These are phyloP conservation scores for Neostethus bicornis DNA, from an alignment of 2,797 vertebrate genomes.

Conservation along the genomic window DNA sequence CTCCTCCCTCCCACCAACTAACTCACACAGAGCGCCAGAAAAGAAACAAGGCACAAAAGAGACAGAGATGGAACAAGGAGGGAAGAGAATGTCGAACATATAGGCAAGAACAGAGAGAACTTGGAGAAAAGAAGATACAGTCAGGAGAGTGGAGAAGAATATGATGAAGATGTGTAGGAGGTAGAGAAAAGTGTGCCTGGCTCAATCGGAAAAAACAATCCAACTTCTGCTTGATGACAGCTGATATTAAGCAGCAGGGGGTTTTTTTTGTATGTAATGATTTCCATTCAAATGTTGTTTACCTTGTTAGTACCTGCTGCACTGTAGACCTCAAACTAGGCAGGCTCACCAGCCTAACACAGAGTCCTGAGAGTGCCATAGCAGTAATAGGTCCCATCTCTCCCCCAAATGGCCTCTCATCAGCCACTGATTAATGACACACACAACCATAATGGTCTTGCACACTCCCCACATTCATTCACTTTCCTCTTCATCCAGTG, in stretches of 20 bases:
- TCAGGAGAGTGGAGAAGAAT: slow-evolving; percentile 45
- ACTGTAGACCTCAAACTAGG: slow-evolving; percentile 57
- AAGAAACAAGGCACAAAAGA: slow-evolving; percentile 43
- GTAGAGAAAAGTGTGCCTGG: slow-evolving; percentile 13
- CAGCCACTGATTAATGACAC: slow-evolving; percentile 75
- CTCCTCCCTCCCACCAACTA: slow-evolving; percentile 63
- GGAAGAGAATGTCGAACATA: slow-evolving; percentile 44
- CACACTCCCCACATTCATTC: slow-evolving; percentile 59
- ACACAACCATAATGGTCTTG: slow-evolving; percentile 62
- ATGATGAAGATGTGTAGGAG: slow-evolving; percentile 36
- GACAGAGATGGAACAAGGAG: slow-evolving; percentile 36
- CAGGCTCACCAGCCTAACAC: slow-evolving; percentile 37
- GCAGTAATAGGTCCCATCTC: slow-evolving; percentile 66
- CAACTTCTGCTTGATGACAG: slow-evolving; percentile 23
- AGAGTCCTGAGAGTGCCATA: slow-evolving; percentile 57
- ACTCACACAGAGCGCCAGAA: slow-evolving; percentile 51
- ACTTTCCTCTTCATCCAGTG: slow-evolving; percentile 54
- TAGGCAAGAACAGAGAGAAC: slow-evolving; percentile 50
- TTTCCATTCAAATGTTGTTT: slow-evolving; percentile 56
- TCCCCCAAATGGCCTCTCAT: slow-evolving; percentile 68
- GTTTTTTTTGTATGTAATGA: slow-evolving; percentile 26
- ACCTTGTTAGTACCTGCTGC: slow-evolving; percentile 48
- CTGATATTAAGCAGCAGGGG: slow-evolving; percentile 28
- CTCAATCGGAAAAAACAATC: slow-evolving; percentile 27
- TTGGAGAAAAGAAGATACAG: slow-evolving; percentile 53